These are phyloP conservation scores for Hormaphis cornu DNA, from an alignment of 1,140 invertebrate genomes.

Conservation along the genomic window DNA sequence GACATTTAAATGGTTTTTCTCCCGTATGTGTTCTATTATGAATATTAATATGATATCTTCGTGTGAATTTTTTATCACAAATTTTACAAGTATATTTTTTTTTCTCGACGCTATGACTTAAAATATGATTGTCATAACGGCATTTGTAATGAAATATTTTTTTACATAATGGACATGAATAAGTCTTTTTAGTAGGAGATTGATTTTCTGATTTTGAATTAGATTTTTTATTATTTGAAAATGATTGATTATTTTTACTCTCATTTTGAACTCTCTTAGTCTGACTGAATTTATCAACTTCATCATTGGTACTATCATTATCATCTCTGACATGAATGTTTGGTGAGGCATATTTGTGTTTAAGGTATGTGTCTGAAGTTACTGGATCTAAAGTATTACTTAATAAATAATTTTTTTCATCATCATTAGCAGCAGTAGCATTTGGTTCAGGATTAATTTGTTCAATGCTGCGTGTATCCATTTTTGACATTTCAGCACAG, in stretches of 20 bases:
- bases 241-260: not conserved
- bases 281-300: not conserved
- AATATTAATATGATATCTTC: slow-evolving; percentile 35
- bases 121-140: not conserved
- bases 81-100: slow-evolving; percentile 42
- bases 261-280: not conserved
- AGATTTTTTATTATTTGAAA: not conserved
- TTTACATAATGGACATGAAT: slow-evolving; percentile 23
- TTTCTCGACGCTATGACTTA: slow-evolving; percentile 45
- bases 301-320: not conserved
- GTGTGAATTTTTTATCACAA: slow-evolving; percentile 36
- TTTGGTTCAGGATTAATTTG: not conserved
- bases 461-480: not conserved
- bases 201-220: not conserved
- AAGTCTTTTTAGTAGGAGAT: slow-evolving; percentile 6
- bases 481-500: not conserved
- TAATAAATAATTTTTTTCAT: not conserved
- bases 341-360: not conserved
- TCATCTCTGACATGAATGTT: not conserved
- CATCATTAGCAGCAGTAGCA: not conserved
- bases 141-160: slow-evolving; percentile 5
- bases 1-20: slow-evolving; percentile 62
- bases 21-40: slow-evolving; percentile 36
- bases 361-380: not conserved
- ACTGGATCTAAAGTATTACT: not conserved